A percentile compares a stretch with the other conserved stretches of the same genome.
Conservation (phyloP, 2,888 invertebrate species). For the Erpobdella octoculata region DNA sequence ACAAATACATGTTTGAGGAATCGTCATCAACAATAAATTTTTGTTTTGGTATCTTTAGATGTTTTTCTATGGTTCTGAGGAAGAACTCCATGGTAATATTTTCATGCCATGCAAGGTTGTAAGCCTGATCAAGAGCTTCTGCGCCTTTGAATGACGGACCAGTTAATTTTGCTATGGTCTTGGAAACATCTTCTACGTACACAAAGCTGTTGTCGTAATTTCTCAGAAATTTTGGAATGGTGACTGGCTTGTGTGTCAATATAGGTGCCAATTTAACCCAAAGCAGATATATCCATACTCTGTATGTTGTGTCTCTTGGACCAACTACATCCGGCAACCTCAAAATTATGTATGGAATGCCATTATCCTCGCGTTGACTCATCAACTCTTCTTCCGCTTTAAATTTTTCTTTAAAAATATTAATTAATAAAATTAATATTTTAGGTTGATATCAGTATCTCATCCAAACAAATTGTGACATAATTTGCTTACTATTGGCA, state of each 20-base stretch:
- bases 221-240: conserved; percentile 44
- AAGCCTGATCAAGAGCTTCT: conserved; percentile 43
- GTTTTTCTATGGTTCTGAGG: conserved; percentile 42
- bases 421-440: neutral
- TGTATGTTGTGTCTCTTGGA: conserved; percentile 53
- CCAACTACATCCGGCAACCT: conserved; percentile 55
- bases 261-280: conserved; percentile 49
- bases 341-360: conserved; percentile 49
- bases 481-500: conserved; percentile 49
- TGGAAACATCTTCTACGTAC: conserved; percentile 52
- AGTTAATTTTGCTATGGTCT: conserved; percentile 41
- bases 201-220: conserved; percentile 51
- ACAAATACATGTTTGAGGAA: conserved; percentile 42
- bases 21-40: conserved; percentile 23
- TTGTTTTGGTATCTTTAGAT: conserved; percentile 24
- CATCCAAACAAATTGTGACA: conserved; percentile 33
- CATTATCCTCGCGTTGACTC: conserved; percentile 39
- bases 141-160: neutral
- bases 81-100: conserved; percentile 46
- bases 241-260: conserved; percentile 41
- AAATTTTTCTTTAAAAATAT: conserved; percentile 12
- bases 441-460: neutral
- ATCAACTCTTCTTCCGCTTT: conserved; percentile 50
- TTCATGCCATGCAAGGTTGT: conserved; percentile 51
- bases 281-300: conserved; percentile 54